A percentile compares a stretch with the other conserved stretches of the same genome.
Conservation (phyloP, 2,113 vertebrate genomes). For the Ctenodactylus gundi region DNA sequence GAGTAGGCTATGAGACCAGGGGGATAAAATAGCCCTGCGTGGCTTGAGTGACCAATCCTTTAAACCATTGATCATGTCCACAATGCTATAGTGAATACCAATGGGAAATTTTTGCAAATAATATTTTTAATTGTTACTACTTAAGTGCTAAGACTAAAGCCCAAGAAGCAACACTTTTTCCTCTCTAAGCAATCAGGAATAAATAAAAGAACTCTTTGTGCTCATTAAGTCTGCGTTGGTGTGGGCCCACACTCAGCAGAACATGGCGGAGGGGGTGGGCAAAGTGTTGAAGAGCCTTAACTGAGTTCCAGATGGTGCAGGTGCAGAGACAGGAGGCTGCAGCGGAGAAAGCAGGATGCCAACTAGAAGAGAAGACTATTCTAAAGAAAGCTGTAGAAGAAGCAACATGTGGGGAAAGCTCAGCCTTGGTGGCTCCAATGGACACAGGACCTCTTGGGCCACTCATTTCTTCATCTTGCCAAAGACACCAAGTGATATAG, state of each 20-base stretch:
- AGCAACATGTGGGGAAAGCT: not conserved
- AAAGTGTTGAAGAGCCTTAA: not conserved
- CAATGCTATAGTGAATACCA: not conserved
- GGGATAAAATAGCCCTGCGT: not conserved
- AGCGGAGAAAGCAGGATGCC: not conserved
- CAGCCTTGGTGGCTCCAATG: not conserved
- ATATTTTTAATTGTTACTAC: not conserved
- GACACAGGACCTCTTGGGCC: not conserved
- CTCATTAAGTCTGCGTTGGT: conserved; percentile 50
- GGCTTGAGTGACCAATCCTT: not conserved
- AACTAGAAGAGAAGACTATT: not conserved
- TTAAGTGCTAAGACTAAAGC: conserved; percentile 20
- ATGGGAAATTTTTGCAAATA: not conserved
- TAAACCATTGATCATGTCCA: not conserved
- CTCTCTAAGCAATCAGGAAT: conserved; percentile 44
- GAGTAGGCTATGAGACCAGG: not conserved
- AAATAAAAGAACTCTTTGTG: conserved; percentile 61
- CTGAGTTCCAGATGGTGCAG: conserved; percentile 48
- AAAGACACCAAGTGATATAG: not conserved
- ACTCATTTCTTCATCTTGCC: not conserved
- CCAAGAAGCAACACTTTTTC: conserved; percentile 34
- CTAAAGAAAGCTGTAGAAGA: not conserved
- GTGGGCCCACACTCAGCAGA: conserved; percentile 41
- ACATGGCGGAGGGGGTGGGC: not conserved
- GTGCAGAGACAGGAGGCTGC: not conserved